These are phyloP conservation scores for Xyrichtys novacula DNA, from an alignment of 2,797 vertebrate genomes.

Conservation along the genomic window DNA sequence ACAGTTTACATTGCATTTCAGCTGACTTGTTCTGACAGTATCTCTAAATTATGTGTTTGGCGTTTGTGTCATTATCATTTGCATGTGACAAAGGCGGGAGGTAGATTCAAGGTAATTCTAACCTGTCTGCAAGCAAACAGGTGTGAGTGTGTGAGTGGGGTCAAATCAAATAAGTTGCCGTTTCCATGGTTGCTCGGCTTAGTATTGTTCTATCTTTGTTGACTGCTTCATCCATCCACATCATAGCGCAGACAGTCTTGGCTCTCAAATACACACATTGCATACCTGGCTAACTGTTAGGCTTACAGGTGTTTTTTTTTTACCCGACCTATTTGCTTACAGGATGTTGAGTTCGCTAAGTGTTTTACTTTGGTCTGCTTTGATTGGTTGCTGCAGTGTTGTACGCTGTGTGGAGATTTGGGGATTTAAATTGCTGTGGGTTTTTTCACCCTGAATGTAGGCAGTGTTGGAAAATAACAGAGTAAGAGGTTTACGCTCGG, in stretches of 20 bases:
- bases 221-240: slow-evolving; percentile 61
- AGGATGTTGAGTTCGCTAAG: slow-evolving; percentile 24
- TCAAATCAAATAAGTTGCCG: slow-evolving; percentile 70
- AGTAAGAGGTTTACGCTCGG: slow-evolving; percentile 80
- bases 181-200: slow-evolving; percentile 77
- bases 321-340: slow-evolving; percentile 29
- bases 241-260: slow-evolving; percentile 55
- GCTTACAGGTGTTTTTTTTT: slow-evolving; percentile 12
- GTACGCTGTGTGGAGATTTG: slow-evolving; percentile 57
- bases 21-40: neutral
- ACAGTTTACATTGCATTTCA: neutral
- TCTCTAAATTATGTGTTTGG: neutral
- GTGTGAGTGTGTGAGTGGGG: slow-evolving; percentile 65
- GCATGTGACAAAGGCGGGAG: slow-evolving; percentile 12
- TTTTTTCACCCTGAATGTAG: slow-evolving; percentile 72
- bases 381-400: slow-evolving; percentile 49
- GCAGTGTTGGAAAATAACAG: slow-evolving; percentile 76
- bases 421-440: slow-evolving; percentile 70
- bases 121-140: slow-evolving; percentile 49
- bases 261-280: slow-evolving; percentile 29
- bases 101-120: slow-evolving; percentile 47
- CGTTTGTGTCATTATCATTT: slow-evolving; percentile 5
- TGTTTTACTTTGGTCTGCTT: slow-evolving; percentile 32
- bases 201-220: slow-evolving; percentile 70
- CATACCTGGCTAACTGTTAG: slow-evolving; percentile 4